Conservation (phyloP, 2,113 vertebrate genomes). For the Dasypus novemcinctus region DNA sequence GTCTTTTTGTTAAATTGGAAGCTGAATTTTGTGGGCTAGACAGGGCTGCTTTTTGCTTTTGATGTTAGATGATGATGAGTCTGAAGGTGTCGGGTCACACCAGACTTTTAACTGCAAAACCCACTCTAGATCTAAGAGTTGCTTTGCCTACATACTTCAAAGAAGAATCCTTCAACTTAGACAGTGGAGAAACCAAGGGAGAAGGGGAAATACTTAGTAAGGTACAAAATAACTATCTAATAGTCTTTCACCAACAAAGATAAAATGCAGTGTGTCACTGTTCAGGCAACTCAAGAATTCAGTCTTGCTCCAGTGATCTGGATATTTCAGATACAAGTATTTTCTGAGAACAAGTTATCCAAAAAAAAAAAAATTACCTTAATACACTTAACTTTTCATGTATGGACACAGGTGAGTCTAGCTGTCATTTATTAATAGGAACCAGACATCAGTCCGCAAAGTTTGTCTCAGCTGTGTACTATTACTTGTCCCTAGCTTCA, state of each 20-base stretch:
- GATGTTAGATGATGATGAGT: background rate
- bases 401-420: background rate
- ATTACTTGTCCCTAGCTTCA: background rate
- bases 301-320: background rate
- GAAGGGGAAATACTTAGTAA: background rate
- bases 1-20: background rate
- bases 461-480: background rate
- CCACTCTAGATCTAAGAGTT: background rate
- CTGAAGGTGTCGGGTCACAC: background rate
- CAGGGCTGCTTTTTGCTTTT: background rate
- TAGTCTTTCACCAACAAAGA: background rate
- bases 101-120: background rate
- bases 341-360: constrained; percentile 25
- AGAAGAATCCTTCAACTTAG: background rate
- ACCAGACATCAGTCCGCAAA: background rate
- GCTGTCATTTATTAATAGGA: background rate
- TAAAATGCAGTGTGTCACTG: background rate
- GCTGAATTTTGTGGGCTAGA: background rate
- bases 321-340: background rate
- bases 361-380: background rate
- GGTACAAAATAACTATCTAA: background rate
- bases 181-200: background rate
- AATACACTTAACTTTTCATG: background rate
- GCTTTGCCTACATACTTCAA: background rate
- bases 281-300: background rate